Evolutionary conservation across 2,113 vertebrate genomes (phyloP).

Genomic region (Misgurnus mizolepis): DNA sequence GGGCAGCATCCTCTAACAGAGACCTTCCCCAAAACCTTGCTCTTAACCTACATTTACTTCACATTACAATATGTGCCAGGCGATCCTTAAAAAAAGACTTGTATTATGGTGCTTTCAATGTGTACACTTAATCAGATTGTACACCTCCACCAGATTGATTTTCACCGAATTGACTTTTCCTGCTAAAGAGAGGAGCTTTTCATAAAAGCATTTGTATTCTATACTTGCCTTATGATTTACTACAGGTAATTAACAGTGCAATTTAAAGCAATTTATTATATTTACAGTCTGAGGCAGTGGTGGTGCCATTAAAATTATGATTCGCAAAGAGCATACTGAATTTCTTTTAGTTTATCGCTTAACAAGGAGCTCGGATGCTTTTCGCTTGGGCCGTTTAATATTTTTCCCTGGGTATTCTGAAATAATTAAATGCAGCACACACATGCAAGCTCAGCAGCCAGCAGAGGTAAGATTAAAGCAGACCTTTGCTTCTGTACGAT

Average conservation of each 20-base stretch:
- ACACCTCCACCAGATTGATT: no score
- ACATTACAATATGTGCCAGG: no score
- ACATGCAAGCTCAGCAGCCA: slow-evolving; percentile 11
- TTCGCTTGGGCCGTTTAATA: background rate
- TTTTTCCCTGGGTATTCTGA: slow-evolving; percentile 22
- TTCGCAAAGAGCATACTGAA: background rate
- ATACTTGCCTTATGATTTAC: background rate
- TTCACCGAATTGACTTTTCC: background rate
- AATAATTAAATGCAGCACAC: background rate
- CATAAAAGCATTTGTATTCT: background rate
- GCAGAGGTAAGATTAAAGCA: slow-evolving; percentile 37
- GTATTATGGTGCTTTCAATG: no score
- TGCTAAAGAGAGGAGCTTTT: no score
- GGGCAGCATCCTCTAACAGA: background rate
- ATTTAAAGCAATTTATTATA: background rate
- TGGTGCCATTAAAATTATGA: background rate
- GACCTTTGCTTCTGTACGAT: background rate
- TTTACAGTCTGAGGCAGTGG: background rate
- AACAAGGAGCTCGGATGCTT: background rate
- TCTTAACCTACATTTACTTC: slow-evolving; percentile 1
- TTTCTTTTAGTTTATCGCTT: background rate
- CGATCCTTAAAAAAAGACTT: no score
- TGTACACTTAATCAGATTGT: no score
- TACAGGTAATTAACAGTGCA: background rate
- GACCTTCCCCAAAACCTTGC: background rate